Conservation (phyloP, 2,797 vertebrate genomes). For the Acropternis orthonyx region DNA sequence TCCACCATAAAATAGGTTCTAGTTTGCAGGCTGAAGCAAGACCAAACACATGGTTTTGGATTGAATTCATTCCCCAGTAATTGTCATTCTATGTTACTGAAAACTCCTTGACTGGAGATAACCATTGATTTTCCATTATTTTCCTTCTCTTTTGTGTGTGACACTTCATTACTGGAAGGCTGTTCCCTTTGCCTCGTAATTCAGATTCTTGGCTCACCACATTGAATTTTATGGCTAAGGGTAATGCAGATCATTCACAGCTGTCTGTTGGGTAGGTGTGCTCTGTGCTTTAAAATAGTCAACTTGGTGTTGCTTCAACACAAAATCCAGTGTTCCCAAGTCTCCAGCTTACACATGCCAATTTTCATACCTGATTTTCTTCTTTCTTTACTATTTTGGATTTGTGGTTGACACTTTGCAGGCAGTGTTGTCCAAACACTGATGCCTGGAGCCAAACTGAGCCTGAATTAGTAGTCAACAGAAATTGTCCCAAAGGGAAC, state of each 20-base stretch:
- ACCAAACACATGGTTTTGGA: not conserved
- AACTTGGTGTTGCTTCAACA: not conserved
- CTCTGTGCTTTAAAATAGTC: not conserved
- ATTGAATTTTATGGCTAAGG: conserved; percentile 58
- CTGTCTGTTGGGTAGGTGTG: conserved; percentile 51
- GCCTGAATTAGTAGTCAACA: conserved; percentile 5
- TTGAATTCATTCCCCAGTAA: conserved; percentile 2
- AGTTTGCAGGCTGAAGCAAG: not conserved
- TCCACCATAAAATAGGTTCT: not conserved
- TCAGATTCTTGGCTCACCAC: conserved; percentile 58
- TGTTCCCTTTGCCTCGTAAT: conserved; percentile 61
- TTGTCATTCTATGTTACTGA: not conserved
- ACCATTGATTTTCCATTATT: conserved; percentile 29
- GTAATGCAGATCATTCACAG: conserved; percentile 60
- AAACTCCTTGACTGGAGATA: conserved; percentile 19
- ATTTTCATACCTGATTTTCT: conserved; percentile 40
- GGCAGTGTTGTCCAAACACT: not conserved
- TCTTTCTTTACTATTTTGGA: conserved; percentile 10
- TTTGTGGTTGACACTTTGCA: not conserved
- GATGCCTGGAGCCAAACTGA: not conserved
- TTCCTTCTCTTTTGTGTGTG: conserved; percentile 37
- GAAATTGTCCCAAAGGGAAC: not conserved
- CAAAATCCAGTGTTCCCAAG: conserved; percentile 1
- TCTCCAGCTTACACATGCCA: not conserved
- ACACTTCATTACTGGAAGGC: conserved; percentile 68